These are phyloP conservation scores for Pseudopipra pipra DNA, from an alignment of 2,113 vertebrate genomes.

Conservation along the genomic window DNA sequence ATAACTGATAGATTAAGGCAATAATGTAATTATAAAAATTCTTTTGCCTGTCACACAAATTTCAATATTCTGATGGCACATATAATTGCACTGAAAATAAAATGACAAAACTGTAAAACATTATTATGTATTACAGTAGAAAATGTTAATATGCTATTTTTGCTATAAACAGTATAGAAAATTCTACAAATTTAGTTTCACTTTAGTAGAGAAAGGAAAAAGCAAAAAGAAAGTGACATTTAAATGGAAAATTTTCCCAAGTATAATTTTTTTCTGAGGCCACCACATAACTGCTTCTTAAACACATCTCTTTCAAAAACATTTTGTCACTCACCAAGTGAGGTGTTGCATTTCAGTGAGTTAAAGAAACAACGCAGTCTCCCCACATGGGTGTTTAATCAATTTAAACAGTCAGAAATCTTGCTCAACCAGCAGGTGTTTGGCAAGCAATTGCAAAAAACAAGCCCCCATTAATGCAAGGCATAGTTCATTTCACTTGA, in stretches of 20 bases:
- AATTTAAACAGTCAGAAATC: background rate
- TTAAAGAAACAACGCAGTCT: background rate
- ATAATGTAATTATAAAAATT: background rate
- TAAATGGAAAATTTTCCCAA: background rate
- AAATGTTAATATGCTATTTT: background rate
- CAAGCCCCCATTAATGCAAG: background rate
- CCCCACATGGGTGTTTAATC: conserved; percentile 15
- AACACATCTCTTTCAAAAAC: background rate
- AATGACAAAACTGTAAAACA: background rate
- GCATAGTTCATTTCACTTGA: conserved; percentile 24
- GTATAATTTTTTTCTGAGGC: background rate
- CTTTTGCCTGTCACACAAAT: background rate
- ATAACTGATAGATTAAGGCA: background rate
- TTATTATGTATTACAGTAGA: background rate
- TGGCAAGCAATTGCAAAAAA: conserved; percentile 19
- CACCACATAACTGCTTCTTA: background rate
- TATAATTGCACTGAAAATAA: background rate
- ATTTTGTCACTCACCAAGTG: background rate
- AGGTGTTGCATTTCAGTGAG: background rate
- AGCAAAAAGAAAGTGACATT: background rate
- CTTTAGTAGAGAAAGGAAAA: background rate
- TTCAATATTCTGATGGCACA: background rate
- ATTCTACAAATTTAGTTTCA: background rate
- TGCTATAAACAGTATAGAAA: background rate
- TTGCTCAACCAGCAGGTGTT: conserved; percentile 36